Conservation (phyloP, 2,888 invertebrate species). For the Pristionchus arcanus region DNA sequence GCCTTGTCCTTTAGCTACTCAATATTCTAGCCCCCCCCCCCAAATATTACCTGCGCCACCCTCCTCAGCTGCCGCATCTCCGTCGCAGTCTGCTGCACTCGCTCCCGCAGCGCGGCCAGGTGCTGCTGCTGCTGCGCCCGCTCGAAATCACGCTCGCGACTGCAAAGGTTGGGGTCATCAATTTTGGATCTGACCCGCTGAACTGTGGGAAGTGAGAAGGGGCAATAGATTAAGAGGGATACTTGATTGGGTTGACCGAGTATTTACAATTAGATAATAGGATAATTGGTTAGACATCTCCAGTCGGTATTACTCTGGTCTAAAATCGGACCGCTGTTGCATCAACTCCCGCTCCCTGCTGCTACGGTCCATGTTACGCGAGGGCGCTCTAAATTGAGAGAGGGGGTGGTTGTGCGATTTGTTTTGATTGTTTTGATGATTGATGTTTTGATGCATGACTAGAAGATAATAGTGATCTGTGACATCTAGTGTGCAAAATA, state of each 20-base stretch:
- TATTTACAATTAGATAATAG: too few relatives aligned
- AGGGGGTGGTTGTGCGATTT: background rate
- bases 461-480: too few relatives aligned
- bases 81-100: conserved; percentile 50
- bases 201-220: background rate
- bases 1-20: too few relatives aligned
- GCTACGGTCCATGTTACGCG: background rate
- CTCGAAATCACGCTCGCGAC: conserved; percentile 20
- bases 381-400: background rate
- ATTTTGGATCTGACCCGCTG: background rate
- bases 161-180: background rate
- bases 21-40: background rate
- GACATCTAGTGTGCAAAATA: too few relatives aligned
- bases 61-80: conserved; percentile 53
- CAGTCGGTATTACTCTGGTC: too few relatives aligned
- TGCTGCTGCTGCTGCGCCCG: conserved; percentile 14
- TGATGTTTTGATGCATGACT: too few relatives aligned
- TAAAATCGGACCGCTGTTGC: too few relatives aligned
- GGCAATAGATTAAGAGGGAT: too few relatives aligned
- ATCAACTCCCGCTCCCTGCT: background rate
- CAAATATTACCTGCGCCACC: conserved; percentile 20
- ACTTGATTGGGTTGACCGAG: too few relatives aligned
- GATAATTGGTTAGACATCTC: too few relatives aligned
- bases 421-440: too few relatives aligned
- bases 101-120: conserved; percentile 3